A percentile compares a stretch with the other conserved stretches of the same genome.
Conservation (phyloP, 2,113 vertebrate species). For the Hyperoodon ampullatus region DNA sequence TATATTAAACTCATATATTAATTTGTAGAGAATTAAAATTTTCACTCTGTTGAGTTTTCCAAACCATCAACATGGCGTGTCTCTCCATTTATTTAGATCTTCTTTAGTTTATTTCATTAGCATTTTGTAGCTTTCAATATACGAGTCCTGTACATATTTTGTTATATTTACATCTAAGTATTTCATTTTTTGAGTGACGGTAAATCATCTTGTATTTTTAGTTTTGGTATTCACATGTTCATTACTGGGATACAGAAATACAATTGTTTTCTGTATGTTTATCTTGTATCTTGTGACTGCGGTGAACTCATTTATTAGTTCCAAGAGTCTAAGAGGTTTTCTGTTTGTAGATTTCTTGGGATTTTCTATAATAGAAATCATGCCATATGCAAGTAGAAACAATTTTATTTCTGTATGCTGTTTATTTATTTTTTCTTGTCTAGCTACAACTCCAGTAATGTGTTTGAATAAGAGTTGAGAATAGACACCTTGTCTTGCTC, state of each 20-base stretch:
- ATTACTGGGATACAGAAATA: background rate
- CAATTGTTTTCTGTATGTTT: background rate
- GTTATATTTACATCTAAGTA: background rate
- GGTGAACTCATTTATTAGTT: background rate
- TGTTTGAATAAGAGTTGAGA: background rate
- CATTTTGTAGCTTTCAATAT: slow-evolving; percentile 18
- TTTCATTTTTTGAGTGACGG: background rate
- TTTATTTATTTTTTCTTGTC: background rate
- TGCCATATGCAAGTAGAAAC: background rate
- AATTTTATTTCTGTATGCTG: background rate
- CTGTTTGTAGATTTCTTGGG: background rate
- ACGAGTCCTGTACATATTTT: background rate
- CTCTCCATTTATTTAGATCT: background rate
- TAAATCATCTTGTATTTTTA: background rate
- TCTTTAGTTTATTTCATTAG: background rate
- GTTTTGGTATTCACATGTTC: background rate
- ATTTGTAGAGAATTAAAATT: background rate
- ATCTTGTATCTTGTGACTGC: background rate
- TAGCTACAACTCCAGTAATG: background rate
- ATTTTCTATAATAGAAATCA: slow-evolving; percentile 1
- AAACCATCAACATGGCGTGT: background rate
- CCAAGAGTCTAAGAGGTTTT: background rate
- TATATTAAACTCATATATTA: background rate
- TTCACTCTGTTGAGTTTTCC: background rate
- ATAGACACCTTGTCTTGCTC: background rate